Conservation (phyloP, 2,797 vertebrate species). For the Enoplosus armatus region DNA sequence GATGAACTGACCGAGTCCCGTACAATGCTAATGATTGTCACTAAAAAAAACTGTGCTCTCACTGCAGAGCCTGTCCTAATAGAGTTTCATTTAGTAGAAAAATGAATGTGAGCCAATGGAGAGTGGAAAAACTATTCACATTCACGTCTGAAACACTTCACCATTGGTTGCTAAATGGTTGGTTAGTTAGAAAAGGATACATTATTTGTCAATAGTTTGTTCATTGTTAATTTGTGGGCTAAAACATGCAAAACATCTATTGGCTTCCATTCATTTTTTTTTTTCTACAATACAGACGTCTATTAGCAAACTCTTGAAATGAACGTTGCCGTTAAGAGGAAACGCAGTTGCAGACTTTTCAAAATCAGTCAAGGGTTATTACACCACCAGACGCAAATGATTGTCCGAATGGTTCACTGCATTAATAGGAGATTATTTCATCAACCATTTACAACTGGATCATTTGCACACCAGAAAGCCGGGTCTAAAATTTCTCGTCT, state of each 20-base stretch:
- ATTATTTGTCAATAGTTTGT: background rate
- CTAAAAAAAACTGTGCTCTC: too few species aligned
- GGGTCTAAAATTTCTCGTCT: background rate
- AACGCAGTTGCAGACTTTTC: background rate
- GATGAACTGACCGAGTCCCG: background rate
- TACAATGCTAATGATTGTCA: too few species aligned
- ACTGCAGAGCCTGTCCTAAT: background rate
- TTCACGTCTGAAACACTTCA: background rate
- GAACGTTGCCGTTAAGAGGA: background rate
- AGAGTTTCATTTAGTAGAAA: background rate
- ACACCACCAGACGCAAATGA: background rate
- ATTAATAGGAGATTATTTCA: constrained; percentile 1
- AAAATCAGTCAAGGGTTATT: background rate
- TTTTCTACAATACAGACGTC: background rate
- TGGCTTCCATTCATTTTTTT: background rate
- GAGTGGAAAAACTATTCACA: background rate
- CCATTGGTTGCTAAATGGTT: background rate
- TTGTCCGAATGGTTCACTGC: constrained; percentile 10
- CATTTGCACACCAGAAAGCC: constrained; percentile 4
- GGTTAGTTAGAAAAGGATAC: background rate
- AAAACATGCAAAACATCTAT: background rate
- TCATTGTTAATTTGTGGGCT: background rate
- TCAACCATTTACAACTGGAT: constrained; percentile 14
- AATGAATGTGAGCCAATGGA: background rate
- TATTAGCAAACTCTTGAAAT: background rate